Evolutionary conservation across 2,113 vertebrate genomes (phyloP).

Genomic region (Vanacampus margaritifer): DNA sequence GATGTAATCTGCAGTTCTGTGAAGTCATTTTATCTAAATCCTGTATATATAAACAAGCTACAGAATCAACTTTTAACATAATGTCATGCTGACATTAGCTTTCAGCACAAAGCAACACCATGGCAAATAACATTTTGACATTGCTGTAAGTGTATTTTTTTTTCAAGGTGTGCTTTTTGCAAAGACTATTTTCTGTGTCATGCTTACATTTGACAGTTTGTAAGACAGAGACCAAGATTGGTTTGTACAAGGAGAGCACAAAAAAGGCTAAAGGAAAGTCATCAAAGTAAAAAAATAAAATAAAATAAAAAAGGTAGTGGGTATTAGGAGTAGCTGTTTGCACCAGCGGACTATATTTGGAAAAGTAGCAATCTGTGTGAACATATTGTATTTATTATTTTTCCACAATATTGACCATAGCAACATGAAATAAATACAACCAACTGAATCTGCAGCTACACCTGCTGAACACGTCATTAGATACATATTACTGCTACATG

Average conservation of each 20-base stretch:
- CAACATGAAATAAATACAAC: not conserved
- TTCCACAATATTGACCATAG: not conserved
- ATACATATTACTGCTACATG: not conserved
- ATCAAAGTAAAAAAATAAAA: slow-evolving; percentile 13
- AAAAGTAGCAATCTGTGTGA: slow-evolving; percentile 6
- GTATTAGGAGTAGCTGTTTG: slow-evolving; percentile 3
- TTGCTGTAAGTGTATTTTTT: not conserved
- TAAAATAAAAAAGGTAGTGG: slow-evolving; percentile 1
- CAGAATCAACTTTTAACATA: no score
- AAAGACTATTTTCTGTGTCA: not conserved
- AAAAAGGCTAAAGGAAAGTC: slow-evolving; percentile 1
- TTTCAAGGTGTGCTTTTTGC: not conserved
- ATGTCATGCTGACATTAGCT: not conserved
- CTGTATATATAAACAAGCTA: not conserved
- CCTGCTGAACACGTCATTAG: not conserved
- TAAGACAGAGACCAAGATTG: not conserved
- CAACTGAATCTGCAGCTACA: not conserved
- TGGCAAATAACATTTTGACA: not conserved
- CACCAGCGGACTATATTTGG: slow-evolving; percentile 8
- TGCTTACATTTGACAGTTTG: not conserved
- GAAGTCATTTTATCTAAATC: not conserved
- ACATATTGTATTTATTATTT: not conserved
- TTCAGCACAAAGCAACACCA: not conserved
- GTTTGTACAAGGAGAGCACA: not conserved
- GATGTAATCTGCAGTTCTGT: not conserved